phyloP scores from a whole-genome alignment of 2,888 invertebrate species.

The Nasonia oneida region DNA sequence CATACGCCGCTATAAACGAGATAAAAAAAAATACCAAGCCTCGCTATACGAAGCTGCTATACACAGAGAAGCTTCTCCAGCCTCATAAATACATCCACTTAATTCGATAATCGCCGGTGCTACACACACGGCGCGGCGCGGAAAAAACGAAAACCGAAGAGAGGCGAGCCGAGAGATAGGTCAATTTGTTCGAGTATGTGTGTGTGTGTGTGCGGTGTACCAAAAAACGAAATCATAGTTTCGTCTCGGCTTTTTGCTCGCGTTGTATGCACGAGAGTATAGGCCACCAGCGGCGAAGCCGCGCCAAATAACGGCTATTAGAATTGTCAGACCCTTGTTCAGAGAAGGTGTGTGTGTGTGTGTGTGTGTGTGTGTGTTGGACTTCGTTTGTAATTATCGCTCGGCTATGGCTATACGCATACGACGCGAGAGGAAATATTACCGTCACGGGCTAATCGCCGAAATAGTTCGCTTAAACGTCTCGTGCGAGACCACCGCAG shows the following conservation, averaged over 20 bases:
- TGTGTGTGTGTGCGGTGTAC: background rate
- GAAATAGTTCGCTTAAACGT: background rate
- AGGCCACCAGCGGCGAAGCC: conserved; percentile 44
- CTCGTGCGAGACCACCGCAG: background rate
- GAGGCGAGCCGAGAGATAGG: conserved; percentile 60
- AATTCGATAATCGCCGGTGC: conserved; percentile 69
- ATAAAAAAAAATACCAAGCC: background rate
- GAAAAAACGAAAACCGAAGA: conserved; percentile 11
- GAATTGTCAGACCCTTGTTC: conserved; percentile 65
- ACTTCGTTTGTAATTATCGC: conserved; percentile 14
- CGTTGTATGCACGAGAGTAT: background rate
- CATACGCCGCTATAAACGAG: background rate
- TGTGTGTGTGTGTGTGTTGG: background rate
- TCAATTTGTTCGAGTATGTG: conserved; percentile 68
- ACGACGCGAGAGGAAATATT: background rate
- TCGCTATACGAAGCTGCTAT: background rate
- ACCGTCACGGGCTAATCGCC: background rate
- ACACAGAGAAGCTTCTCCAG: background rate
- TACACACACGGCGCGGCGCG: conserved; percentile 25
- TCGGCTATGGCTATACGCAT: background rate
- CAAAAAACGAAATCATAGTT: conserved; percentile 57
- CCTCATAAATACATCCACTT: conserved; percentile 65
- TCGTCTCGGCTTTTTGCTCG: conserved; percentile 8
- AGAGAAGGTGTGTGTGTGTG: background rate
- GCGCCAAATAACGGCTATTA: conserved; percentile 69